Evolutionary conservation across 2,797 vertebrate genomes (phyloP), one percentile per base, ranked within the genome.

Genomic region (Tolypeutes matacus): DNA sequence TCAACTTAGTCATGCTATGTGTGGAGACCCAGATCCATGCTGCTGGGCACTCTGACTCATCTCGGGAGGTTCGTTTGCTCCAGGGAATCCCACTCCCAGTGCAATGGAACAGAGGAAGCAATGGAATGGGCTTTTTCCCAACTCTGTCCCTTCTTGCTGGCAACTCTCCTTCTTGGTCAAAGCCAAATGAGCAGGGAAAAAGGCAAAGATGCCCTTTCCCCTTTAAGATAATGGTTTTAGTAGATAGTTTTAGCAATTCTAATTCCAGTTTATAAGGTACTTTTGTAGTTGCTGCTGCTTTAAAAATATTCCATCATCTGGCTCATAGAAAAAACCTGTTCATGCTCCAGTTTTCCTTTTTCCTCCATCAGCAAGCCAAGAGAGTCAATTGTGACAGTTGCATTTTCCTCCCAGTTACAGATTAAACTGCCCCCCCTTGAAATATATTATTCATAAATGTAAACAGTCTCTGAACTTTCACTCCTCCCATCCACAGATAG

Each of bases 21-120:
- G 97, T 95, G 49, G 96, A 97, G 96, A 98, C 94, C 93, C 94
- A 15, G 94, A 98, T 97, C 88, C 89, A 78, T 86, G 80, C 93
- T 88, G 85, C 94, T 95, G 96, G 97, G 96, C 93, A 93, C 94
- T 97, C 75, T 98, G 98, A 98, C 94, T 98, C 98, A 98, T 97
- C 93, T 93, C 82, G 72, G 96, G 97, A 98, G 96, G 76, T 84
- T 1, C 89, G 65, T 96, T 96, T 97, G 97, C 98, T 98, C 96
- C 97, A 97, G 97, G 97, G 97, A 98, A 97, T 96, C 97, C 94
- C 77, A 77, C 89, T 98, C 92, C 29, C 34, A 58, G 95, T 97
- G 95, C 92, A 91, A 83, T 75, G 95, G 86, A 92, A 83, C 0
- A 93, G 93, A 97, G 96, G 82, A 39, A 58, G 88, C 75, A 36